Evolutionary conservation across 2,888 invertebrate species (phyloP), one percentile per base, ranked within the genome.

Genomic region (Pachliopta kotzebuea): DNA sequence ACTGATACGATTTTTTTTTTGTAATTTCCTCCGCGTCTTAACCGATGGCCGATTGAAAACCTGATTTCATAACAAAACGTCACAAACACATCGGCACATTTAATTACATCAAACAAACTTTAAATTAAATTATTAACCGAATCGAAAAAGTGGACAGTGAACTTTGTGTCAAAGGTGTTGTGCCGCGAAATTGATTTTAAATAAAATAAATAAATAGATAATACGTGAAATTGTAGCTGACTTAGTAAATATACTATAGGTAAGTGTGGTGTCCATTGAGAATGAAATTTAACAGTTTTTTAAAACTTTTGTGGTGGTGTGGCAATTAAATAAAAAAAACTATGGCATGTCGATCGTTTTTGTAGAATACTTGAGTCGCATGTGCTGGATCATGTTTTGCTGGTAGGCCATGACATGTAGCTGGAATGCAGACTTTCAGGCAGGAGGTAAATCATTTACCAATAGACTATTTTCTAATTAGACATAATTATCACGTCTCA

Each of bases 231-330:
- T 75, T 70, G 70, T 74, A 66, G 73, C 73, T 71, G 77, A 72
- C 66, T 72, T 67, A 61, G 63, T 66, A 73, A 62, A 74, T 72
- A 70, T 72, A 71, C 68, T 76, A 79, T 88, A 80, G 90, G 90
- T 90, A 90, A 90, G 90, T 90, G 85, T 71, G 80, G 88, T 84
- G 88, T 76, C 81, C 77, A 73, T 75, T 72, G 72, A 74, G 74
- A 82, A 78, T 82, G 77, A 70, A 75, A 79, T 81, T 81, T 85
- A 85, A 84, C 86, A 79, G 80, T 79, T 78, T 53, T 74, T 67
- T 72, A 71, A 76, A 77, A 79, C 77, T 74, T 74, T 71, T 83
- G 77, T 85, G 87, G 88, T 88, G 90, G 89, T 89, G 88, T 89
- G 88, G 84, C 76, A 77, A 77, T 70, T 71, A 76, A 72, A 70